Percentiles rank a stretch among this genome's conserved stretches.
Evolutionary conservation across 2,888 invertebrate species (phyloP).

Genomic region (Zygothrica quintamaculata): DNA sequence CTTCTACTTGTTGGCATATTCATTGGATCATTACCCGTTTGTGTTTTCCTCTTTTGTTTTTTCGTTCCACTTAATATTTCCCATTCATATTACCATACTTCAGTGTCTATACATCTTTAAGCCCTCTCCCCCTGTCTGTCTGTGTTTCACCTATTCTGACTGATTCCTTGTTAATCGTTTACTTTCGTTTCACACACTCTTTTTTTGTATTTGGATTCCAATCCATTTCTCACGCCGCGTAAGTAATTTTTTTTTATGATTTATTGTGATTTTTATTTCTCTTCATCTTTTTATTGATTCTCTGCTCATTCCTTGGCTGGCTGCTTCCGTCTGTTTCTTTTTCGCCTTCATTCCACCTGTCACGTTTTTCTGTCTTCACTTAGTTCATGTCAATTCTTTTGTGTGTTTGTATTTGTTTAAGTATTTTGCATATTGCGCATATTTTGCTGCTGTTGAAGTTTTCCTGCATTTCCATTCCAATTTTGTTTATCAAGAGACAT

Average conservation of each 20-base stretch:
- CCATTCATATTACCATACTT: neutral
- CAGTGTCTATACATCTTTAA: too few relatives aligned
- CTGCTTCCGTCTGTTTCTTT: constrained; percentile 29
- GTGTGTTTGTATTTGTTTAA: constrained; percentile 14
- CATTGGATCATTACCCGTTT: constrained; percentile 27
- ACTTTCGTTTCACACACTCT: constrained; percentile 31
- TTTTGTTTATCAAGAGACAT: constrained; percentile 44
- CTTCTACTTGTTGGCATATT: constrained; percentile 16
- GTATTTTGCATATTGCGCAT: constrained; percentile 69
- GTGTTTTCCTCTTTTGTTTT: constrained; percentile 20
- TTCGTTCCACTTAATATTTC: constrained; percentile 14
- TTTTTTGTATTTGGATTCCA: constrained; percentile 31
- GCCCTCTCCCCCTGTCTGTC: constrained; percentile 9
- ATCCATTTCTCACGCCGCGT: constrained; percentile 55
- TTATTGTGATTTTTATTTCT: constrained; percentile 37
- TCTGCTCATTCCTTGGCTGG: constrained; percentile 1
- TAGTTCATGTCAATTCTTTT: constrained; percentile 29
- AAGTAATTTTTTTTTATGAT: constrained; percentile 49
- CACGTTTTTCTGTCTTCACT: constrained; percentile 12
- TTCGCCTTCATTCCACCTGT: constrained; percentile 34
- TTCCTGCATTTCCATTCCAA: constrained; percentile 62
- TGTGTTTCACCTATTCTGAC: constrained; percentile 14
- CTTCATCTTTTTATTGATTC: constrained; percentile 46
- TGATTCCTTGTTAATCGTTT: constrained; percentile 16
- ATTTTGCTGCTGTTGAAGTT: constrained; percentile 53